Percentiles rank a stretch among this genome's conserved stretches.
These are phyloP conservation scores for Clostera curtula DNA, from an alignment of 2,888 invertebrate genomes.

Conservation along the genomic window DNA sequence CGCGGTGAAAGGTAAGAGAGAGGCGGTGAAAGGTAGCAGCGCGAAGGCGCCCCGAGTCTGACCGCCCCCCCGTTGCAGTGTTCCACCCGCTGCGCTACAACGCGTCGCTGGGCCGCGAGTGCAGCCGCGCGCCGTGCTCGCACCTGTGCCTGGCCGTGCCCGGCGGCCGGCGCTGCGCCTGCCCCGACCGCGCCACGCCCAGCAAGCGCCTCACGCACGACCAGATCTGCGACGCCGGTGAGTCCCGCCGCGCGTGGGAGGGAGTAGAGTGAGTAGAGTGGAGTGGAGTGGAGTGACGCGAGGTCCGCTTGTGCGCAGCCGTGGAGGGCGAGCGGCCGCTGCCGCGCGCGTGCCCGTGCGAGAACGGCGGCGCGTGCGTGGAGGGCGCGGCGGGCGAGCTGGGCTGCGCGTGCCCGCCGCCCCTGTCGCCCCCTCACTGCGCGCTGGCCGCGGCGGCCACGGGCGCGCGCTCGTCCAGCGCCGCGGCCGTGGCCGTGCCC, in stretches of 20 bases:
- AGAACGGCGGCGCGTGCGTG: constrained; percentile 88
- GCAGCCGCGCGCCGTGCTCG: constrained; percentile 82
- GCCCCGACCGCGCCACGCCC: constrained; percentile 82
- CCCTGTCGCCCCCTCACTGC: constrained; percentile 81
- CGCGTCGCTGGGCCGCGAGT: constrained; percentile 78
- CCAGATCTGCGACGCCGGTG: constrained; percentile 86
- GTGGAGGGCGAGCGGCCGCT: constrained; percentile 83
- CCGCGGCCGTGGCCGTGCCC: constrained; percentile 87
- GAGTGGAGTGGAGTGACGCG: background rate
- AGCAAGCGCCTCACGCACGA: constrained; percentile 77
- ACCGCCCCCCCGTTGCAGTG: constrained; percentile 60
- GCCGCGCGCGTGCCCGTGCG: constrained; percentile 87
- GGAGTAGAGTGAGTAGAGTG: no score
- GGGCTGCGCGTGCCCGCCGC: constrained; percentile 78
- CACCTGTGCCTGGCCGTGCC: constrained; percentile 96
- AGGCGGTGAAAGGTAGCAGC: no score
- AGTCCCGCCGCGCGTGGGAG: no score
- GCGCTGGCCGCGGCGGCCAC: constrained; percentile 75
- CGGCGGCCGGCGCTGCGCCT: constrained; percentile 90
- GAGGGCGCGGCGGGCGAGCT: constrained; percentile 61
- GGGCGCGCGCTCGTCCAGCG: constrained; percentile 72
- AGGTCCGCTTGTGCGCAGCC: constrained; percentile 47
- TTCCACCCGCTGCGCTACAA: constrained; percentile 91
- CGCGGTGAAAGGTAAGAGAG: constrained; percentile 85
- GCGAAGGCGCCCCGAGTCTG: no score